These are phyloP conservation scores for Sebastes itinus DNA, from an alignment of 2,797 vertebrate genomes.

Conservation along the genomic window DNA sequence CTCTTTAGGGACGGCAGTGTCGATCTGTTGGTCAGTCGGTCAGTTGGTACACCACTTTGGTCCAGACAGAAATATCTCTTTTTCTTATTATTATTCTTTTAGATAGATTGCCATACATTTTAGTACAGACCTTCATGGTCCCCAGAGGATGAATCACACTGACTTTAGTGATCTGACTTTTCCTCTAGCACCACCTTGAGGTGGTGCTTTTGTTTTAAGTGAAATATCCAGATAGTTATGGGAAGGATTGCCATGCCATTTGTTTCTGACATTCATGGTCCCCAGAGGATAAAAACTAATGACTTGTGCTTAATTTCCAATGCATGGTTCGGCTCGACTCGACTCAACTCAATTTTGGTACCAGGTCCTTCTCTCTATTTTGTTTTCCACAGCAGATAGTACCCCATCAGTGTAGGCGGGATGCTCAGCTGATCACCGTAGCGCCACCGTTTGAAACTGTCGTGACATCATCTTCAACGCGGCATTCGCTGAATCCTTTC, in stretches of 20 bases:
- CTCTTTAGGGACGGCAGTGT: not conserved
- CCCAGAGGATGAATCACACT: not conserved
- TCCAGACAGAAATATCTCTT: not conserved
- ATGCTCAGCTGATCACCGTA: not conserved
- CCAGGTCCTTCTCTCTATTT: too few relatives aligned
- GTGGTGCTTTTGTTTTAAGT: not conserved
- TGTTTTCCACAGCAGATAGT: not conserved
- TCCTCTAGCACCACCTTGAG: not conserved
- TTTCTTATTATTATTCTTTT: not conserved
- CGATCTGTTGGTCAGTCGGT: not conserved
- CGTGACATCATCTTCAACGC: not conserved
- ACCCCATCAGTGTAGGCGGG: not conserved
- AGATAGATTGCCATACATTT: not conserved
- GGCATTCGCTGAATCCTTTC: not conserved
- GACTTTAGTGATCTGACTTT: not conserved
- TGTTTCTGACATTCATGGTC: not conserved
- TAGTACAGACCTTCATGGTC: not conserved
- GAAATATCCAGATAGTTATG: not conserved
- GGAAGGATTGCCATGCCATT: not conserved
- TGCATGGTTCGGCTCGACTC: not conserved
- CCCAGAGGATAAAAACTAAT: not conserved
- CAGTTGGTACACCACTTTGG: not conserved
- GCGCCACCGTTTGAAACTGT: fast-evolving
- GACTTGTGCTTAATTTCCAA: too few relatives aligned
- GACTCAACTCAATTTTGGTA: not conserved